Conservation (phyloP, 2,888 invertebrate species). For the Tetranychus piercei region DNA sequence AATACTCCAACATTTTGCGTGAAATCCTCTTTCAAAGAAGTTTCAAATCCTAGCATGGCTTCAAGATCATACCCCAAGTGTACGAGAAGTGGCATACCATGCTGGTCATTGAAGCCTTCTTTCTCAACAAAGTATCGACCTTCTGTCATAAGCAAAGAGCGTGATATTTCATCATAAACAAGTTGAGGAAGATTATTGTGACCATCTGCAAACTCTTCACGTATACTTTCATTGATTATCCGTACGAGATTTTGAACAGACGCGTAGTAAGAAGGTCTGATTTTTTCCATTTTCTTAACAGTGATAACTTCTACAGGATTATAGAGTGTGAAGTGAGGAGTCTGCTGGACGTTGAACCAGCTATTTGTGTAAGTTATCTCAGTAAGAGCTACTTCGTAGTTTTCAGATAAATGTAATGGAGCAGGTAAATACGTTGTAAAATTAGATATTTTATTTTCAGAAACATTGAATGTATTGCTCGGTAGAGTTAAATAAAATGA, state of each 20-base stretch:
- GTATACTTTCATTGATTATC: not conserved
- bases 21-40: not conserved
- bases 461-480: not conserved
- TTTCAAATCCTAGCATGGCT: not conserved
- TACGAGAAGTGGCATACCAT: not conserved
- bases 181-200: not conserved
- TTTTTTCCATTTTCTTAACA: not conserved
- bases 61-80: not conserved
- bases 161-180: not conserved
- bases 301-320: not conserved
- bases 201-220: not conserved
- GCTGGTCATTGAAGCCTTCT: no score
- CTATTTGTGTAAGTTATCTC: not conserved
- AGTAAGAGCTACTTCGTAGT: not conserved
- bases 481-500: not conserved
- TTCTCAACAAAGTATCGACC: no score
- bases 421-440: not conserved
- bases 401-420: not conserved
- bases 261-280: not conserved
- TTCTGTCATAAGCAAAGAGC: not conserved
- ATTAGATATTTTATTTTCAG: not conserved
- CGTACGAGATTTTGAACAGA: not conserved
- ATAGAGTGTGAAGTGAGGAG: not conserved
- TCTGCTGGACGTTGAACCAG: not conserved
- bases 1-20: no score